These are phyloP conservation scores for Andrena cerasifolii DNA, from an alignment of 1,140 invertebrate species.

Conservation along the genomic window DNA sequence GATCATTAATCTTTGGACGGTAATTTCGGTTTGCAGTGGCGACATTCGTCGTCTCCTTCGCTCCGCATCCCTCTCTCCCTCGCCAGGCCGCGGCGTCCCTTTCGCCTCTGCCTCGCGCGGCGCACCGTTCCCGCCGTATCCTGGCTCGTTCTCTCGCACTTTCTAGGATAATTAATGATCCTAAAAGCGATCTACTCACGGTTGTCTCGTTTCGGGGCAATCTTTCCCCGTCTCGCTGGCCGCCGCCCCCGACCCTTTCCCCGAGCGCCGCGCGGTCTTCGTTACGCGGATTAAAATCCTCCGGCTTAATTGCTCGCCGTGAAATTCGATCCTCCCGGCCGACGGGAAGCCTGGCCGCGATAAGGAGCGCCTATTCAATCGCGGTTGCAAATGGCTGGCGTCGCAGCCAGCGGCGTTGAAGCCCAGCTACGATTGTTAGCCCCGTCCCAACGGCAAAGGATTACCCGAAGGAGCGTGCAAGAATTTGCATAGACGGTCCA, in stretches of 20 bases:
- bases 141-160: conserved; percentile 63
- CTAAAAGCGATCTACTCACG: conserved; percentile 77
- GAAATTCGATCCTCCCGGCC: no score
- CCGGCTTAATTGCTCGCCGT: background rate
- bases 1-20: conserved; percentile 76
- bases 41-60: conserved; percentile 70
- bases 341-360: no score
- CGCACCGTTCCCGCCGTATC: conserved; percentile 31
- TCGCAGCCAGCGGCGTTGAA: background rate
- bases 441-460: background rate
- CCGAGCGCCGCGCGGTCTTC: background rate
- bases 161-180: conserved; percentile 81
- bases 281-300: conserved; percentile 1
- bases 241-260: background rate
- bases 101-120: conserved; percentile 8
- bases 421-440: background rate
- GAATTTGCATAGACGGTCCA: conserved; percentile 59
- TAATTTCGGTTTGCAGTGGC: conserved; percentile 77
- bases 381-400: no score
- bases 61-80: conserved; percentile 55
- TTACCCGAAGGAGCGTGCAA: conserved; percentile 18
- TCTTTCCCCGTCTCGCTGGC: conserved; percentile 60
- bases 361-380: no score
- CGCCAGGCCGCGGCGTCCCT: conserved; percentile 48
- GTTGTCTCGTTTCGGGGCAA: conserved; percentile 77